phyloP scores from a whole-genome alignment of 2,888 invertebrate species.

The Bimastos eiseni region DNA sequence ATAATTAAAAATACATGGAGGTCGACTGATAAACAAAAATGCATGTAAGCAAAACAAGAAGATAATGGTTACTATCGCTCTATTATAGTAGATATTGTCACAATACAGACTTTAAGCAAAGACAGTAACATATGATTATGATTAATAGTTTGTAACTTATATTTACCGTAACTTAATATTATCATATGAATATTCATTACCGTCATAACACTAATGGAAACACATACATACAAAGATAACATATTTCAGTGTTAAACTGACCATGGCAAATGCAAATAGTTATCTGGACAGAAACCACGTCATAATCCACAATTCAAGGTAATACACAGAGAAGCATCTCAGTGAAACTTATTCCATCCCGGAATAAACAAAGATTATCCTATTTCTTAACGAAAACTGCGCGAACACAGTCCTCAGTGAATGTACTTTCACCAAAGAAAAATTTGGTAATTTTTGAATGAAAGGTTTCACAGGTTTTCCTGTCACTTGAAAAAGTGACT shows the following conservation, averaged over 20 bases:
- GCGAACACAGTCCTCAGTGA: neutral
- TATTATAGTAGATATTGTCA: neutral
- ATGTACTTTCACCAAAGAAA: neutral
- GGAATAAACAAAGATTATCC: neutral
- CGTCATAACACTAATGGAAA: neutral
- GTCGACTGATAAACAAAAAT: neutral
- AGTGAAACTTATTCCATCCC: neutral
- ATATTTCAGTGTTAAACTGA: neutral
- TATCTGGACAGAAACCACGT: constrained; percentile 13
- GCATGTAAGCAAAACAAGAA: neutral
- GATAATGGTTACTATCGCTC: neutral
- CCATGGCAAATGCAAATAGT: neutral
- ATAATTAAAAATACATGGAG: neutral
- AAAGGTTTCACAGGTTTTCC: neutral
- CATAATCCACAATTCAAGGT: neutral
- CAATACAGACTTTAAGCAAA: neutral
- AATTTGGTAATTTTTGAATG: neutral
- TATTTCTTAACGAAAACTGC: neutral
- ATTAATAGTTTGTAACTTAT: neutral
- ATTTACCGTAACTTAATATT: neutral
- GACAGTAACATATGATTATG: neutral
- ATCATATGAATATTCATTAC: neutral
- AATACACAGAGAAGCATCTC: neutral
- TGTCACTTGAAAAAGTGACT: neutral
- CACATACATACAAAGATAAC: neutral